Percentiles rank a stretch among this genome's conserved stretches.
Evolutionary conservation across 2,888 invertebrate genomes (phyloP).

Genomic region (Microctonus hyperodae): DNA sequence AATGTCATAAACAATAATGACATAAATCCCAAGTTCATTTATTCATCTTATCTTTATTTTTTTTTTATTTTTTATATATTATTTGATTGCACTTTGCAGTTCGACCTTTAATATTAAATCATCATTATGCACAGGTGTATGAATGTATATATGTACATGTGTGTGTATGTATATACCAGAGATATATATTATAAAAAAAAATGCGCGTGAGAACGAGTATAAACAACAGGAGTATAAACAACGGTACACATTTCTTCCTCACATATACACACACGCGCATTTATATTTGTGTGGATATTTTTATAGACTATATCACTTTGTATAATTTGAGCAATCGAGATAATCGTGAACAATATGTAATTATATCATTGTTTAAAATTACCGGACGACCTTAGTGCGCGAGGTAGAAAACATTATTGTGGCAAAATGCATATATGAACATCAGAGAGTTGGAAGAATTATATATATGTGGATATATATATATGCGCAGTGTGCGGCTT

Average conservation of each 20-base stretch:
- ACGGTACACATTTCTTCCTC: slow-evolving; percentile 10
- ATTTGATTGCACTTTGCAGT: not conserved
- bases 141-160: too few relatives aligned
- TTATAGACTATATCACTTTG: slow-evolving; percentile 36
- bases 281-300: not conserved
- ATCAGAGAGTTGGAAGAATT: slow-evolving; percentile 8
- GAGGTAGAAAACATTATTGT: slow-evolving; percentile 27
- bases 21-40: not conserved
- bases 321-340: slow-evolving; percentile 56
- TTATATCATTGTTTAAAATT: slow-evolving; percentile 61
- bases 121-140: too few relatives aligned
- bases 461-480: not conserved
- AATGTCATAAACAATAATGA: not conserved
- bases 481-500: not conserved
- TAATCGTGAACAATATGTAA: slow-evolving; percentile 56
- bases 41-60: too few relatives aligned
- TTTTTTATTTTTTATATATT: not conserved
- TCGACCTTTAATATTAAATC: not conserved
- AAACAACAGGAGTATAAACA: not conserved
- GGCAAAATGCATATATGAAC: slow-evolving; percentile 16
- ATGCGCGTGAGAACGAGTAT: slow-evolving; percentile 1
- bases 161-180: too few relatives aligned
- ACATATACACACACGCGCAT: slow-evolving; percentile 11
- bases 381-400: slow-evolving; percentile 45
- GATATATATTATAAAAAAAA: not conserved